Evolutionary conservation across 2,797 vertebrate species (phyloP).

Genomic region (Monodelphis domestica): DNA sequence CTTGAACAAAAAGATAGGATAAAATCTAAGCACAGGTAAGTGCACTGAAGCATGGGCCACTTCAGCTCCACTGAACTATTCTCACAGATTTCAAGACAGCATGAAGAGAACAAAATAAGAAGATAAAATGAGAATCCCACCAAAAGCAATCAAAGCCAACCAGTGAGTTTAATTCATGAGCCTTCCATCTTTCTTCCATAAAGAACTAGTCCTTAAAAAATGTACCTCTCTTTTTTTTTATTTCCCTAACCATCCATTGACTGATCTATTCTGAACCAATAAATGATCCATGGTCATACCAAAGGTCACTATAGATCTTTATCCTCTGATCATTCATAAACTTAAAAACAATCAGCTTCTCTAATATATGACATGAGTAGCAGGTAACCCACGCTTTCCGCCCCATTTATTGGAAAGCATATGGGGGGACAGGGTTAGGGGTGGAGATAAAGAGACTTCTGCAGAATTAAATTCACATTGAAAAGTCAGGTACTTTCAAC

Average conservation of each 20-base stretch:
- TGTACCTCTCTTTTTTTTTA: neutral
- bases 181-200: constrained; percentile 41
- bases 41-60: neutral
- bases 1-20: neutral
- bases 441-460: constrained; percentile 57
- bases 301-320: constrained; percentile 24
- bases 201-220: constrained; percentile 19
- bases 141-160: constrained; percentile 45
- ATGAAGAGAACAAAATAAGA: constrained; percentile 5
- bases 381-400: constrained; percentile 33
- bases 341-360: neutral
- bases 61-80: neutral
- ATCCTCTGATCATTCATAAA: constrained; percentile 45
- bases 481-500: constrained; percentile 84
- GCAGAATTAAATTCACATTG: constrained; percentile 81
- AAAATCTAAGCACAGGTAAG: neutral
- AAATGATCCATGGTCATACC: constrained; percentile 42
- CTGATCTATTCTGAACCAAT: constrained; percentile 53
- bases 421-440: constrained; percentile 19
- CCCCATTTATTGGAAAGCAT: constrained; percentile 60
- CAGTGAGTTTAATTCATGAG: neutral
- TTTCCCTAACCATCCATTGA: constrained; percentile 54
- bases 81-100: neutral
- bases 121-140: constrained; percentile 24
- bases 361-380: neutral